phyloP scores from a whole-genome alignment of 2,113 vertebrate genomes.

The Pluvianellus socialis region DNA sequence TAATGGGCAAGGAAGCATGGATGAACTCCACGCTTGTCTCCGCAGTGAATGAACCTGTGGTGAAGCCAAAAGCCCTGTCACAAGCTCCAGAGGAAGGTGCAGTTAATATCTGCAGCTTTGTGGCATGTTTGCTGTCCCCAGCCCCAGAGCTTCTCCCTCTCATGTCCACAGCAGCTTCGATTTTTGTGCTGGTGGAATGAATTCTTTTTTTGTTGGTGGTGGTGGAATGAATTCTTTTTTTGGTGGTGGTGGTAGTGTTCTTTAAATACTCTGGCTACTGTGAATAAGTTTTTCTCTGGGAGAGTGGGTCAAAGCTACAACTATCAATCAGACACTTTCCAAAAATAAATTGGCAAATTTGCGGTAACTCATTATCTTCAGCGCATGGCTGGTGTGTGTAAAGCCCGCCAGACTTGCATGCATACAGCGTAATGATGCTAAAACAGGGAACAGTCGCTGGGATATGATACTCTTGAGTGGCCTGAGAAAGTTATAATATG shows the following conservation, averaged over 20 bases:
- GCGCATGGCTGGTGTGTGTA: neutral
- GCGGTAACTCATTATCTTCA: neutral
- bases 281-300: neutral
- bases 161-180: neutral
- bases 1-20: neutral
- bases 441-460: neutral
- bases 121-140: neutral
- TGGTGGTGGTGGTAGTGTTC: neutral
- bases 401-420: neutral
- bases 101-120: neutral
- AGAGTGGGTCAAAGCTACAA: neutral
- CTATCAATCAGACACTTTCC: neutral
- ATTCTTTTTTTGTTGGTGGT: neutral
- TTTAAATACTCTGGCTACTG: neutral
- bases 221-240: neutral
- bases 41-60: neutral
- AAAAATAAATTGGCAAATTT: constrained; percentile 20
- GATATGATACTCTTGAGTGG: neutral
- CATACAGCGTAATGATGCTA: neutral
- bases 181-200: neutral
- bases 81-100: neutral
- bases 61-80: neutral
- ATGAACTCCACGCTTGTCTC: neutral
- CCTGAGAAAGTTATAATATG: neutral
- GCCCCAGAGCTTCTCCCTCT: neutral